These are phyloP conservation scores for Saimiri boliviensis DNA, from an alignment of 2,113 vertebrate species.

Conservation along the genomic window DNA sequence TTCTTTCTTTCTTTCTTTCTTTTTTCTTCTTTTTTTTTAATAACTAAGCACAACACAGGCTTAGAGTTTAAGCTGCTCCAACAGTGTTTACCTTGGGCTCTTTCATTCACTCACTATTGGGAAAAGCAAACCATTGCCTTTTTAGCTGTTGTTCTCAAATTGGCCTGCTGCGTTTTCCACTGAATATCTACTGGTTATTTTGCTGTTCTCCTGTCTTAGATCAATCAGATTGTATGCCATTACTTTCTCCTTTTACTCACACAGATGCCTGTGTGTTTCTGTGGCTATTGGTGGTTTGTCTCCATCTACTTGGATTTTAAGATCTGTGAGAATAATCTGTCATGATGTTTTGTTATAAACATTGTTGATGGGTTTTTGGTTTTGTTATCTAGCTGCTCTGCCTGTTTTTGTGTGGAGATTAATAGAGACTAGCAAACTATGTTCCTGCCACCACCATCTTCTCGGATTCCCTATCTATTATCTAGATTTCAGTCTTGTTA, in stretches of 20 bases:
- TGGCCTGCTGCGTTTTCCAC: background rate
- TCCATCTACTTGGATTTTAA: background rate
- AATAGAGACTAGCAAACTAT: background rate
- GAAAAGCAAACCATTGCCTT: background rate
- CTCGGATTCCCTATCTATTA: background rate
- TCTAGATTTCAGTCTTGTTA: background rate
- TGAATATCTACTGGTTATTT: background rate
- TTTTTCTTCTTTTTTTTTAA: background rate
- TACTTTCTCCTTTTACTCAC: background rate
- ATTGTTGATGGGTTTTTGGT: background rate
- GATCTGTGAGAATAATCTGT: background rate
- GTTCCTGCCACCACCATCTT: background rate
- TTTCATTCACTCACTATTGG: background rate
- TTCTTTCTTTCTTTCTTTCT: too few relatives aligned
- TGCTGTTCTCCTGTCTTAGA: background rate
- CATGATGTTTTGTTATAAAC: background rate
- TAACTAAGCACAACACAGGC: background rate
- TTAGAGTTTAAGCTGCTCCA: background rate
- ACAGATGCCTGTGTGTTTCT: background rate
- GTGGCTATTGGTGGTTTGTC: background rate
- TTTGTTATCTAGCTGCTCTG: background rate
- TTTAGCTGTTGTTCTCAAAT: background rate
- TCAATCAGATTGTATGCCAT: background rate
- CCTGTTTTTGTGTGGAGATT: background rate
- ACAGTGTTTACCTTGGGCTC: background rate